Conservation (phyloP, 2,888 invertebrate species). For the Enchytraeus crypticus region DNA sequence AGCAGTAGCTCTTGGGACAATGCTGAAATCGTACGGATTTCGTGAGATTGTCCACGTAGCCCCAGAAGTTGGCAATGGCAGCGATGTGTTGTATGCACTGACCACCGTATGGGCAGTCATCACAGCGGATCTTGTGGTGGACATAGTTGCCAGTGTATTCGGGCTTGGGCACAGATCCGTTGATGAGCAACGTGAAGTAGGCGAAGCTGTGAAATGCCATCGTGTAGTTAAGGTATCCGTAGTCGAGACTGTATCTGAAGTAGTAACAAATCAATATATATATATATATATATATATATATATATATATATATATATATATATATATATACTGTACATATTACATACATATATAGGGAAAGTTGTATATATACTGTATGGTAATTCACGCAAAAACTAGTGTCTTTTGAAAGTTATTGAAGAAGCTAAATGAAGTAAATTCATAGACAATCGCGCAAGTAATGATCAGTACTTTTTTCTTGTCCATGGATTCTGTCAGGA, state of each 20-base stretch:
- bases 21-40: slow-evolving; percentile 24
- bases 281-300: no score
- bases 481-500: no score
- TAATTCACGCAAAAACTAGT: no score
- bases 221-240: slow-evolving; percentile 28
- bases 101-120: slow-evolving; percentile 27
- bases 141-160: slow-evolving; percentile 24
- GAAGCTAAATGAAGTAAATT: no score
- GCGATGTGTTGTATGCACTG: slow-evolving; percentile 27
- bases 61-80: slow-evolving; percentile 29
- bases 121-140: slow-evolving; percentile 25
- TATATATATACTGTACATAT: no score
- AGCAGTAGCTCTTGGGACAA: slow-evolving; percentile 28
- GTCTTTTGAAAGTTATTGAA: no score
- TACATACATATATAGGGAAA: no score
- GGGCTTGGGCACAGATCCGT: slow-evolving; percentile 22
- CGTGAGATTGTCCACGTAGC: slow-evolving; percentile 11
- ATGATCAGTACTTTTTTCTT: no score
- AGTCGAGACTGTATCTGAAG: slow-evolving; percentile 23
- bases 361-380: no score
- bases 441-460: no score
- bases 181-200: slow-evolving; percentile 26
- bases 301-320: no score
- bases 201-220: slow-evolving; percentile 20
- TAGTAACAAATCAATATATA: neutral